Evolutionary conservation across 2,888 invertebrate genomes (phyloP), one percentile per base, ranked within the genome.

Genomic region (Andrena flavipes): DNA sequence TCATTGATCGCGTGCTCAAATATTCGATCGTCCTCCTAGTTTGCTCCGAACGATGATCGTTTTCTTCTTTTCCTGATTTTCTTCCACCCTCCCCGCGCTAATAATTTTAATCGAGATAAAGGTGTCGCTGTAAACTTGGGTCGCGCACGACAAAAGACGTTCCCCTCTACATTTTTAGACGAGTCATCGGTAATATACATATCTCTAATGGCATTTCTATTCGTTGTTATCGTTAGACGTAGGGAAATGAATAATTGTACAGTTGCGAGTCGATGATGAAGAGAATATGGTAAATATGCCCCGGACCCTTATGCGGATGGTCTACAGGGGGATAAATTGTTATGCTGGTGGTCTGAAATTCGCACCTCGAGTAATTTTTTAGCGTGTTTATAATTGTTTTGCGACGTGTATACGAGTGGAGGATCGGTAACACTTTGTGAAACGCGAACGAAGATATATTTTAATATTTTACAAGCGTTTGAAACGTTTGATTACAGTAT

Each of bases 131-230:
- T 30, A 64, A 73, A 26, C 42, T 33, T 42, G 16, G 60, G 13
- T 65, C 65, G 16, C 33, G 6, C 42, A 10, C 10, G 5, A 35
- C 10, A 33, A 30, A 64, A 20, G 49, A 62, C 68, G 69, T 64
- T 68, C 54, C 71, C 70, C 70, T 64, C 67, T 75, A 13, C 51
- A 54, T 76, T 56, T 76, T 82, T 85, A 84, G 79, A 80, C 35
- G 56, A 77, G 63, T 59, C 76, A 74, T 87, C 85, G 63, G 77
- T 80, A 65, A 85, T 78, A 85, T 82, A 87, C 88, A 87, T 87
- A 87, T 87, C 87, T 82, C 67, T 80, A 82, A 74, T 79, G 81
- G 80, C 86, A 85, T 84, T 87, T 87, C 76, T 87, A 87, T 84
- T 87, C 78, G 82, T 87, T 87, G 84, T 87, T 87, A 87, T 75